Evolutionary conservation across 2,797 vertebrate genomes (phyloP).

Genomic region (Channa striata): DNA sequence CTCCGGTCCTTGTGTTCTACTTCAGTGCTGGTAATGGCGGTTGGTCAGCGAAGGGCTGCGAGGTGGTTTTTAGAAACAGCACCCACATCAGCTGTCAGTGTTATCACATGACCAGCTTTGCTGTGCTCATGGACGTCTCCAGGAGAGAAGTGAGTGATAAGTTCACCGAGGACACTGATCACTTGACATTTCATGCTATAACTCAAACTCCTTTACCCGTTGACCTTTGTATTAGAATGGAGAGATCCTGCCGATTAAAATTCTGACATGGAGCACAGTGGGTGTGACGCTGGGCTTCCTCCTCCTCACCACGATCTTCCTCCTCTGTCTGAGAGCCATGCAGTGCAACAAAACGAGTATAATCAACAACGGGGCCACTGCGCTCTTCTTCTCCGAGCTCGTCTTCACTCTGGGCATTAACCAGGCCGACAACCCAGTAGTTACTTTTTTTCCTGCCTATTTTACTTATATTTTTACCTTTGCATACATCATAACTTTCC

Average conservation of each 20-base stretch:
- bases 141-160: conserved; percentile 87
- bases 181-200: background rate
- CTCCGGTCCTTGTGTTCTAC: conserved; percentile 1
- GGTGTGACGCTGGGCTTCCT: conserved; percentile 91
- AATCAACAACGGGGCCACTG: conserved; percentile 86
- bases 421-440: conserved; percentile 92
- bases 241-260: conserved; percentile 92
- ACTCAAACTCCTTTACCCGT: background rate
- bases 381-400: conserved; percentile 91
- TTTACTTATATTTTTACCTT: background rate
- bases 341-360: conserved; percentile 93
- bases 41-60: conserved; percentile 95
- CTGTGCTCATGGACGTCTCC: conserved; percentile 96
- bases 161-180: no score
- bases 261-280: conserved; percentile 90
- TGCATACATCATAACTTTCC: background rate
- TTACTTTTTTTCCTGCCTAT: background rate
- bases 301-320: conserved; percentile 89
- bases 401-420: conserved; percentile 96
- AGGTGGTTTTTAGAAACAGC: conserved; percentile 92
- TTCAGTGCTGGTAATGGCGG: conserved; percentile 85
- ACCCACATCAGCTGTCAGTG: conserved; percentile 97
- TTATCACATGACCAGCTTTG: conserved; percentile 96
- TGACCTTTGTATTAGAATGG: conserved; percentile 86
- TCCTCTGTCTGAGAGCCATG: conserved; percentile 86